Evolutionary conservation across 2,888 invertebrate genomes (phyloP), one percentile per base, ranked within the genome.

Genomic region (Azorinus chamasolen): DNA sequence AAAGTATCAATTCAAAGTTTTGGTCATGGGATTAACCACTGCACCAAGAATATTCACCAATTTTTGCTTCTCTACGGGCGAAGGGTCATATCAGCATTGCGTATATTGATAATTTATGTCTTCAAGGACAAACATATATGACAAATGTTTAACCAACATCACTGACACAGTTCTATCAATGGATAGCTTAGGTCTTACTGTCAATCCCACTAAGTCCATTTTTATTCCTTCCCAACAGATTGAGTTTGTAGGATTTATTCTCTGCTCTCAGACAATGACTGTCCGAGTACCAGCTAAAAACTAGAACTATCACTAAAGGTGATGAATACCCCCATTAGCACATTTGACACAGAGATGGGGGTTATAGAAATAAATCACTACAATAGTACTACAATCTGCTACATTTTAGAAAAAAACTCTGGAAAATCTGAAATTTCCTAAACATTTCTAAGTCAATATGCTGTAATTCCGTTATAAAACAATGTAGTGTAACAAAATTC

Each of bases 131-230:
- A 6, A 50, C 63, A 14, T 61, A 55, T 41, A 39, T 55, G 16
- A 27, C 10, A 5, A 54, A 20, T 74, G 74, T 55, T 16, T 25
- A 24, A n/a, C 43, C 27, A 74, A 75, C 16, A 55, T 79, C 16
- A 3, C 37, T 6, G 62, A 54, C 3, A 72, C 76, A 10, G 22
- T 61, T 18, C 16, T 45, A 27, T 16, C 64, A 25, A 59, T 83
- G 43, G 77, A 73, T 22, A 43, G 53, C 24, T 53, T 82, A 50
- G 84, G 84, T 8, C 71, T 83, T 20, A 66, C 59, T 14, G 57
- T 84, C n/a, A 57, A 84, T 48, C 68, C 66, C 27, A 46, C 68
- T 2, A 83, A 83, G 62, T 83, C 84, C 14, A 64, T 72, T 16
- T 57, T 78, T 14, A 18, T 45, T 12, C 75, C 80, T 0, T 51